A percentile compares a stretch with the other conserved stretches of the same genome.
Evolutionary conservation across 2,797 vertebrate species (phyloP).

Genomic region (Peromyscus melanophrys): DNA sequence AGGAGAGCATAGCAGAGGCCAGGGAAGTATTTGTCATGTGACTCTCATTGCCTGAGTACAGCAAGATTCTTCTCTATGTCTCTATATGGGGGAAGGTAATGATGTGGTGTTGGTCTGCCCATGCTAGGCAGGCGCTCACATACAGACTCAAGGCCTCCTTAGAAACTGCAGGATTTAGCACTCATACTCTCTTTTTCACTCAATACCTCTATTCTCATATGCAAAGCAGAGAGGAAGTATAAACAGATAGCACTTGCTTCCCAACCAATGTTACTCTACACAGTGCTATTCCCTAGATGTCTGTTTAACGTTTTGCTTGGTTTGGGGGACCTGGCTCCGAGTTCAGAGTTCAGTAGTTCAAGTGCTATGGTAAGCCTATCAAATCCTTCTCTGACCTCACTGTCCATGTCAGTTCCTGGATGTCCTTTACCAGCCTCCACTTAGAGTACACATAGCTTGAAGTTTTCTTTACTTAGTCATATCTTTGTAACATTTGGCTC

Average conservation of each 20-base stretch:
- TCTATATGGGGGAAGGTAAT: background rate
- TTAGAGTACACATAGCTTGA: background rate
- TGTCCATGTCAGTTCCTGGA: background rate
- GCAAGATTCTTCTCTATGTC: background rate
- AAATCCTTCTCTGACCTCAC: background rate
- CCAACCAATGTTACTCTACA: background rate
- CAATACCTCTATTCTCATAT: background rate
- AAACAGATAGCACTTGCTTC: background rate
- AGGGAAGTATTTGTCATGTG: background rate
- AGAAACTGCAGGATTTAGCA: background rate
- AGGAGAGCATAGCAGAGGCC: background rate
- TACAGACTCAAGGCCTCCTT: background rate
- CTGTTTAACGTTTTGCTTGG: background rate
- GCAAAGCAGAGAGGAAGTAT: background rate
- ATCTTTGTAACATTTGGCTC: background rate
- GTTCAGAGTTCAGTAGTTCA: background rate
- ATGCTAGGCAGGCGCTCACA: background rate
- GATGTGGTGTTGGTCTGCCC: background rate
- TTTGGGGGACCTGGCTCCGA: background rate
- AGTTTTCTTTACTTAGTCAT: background rate
- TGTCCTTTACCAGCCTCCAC: background rate
- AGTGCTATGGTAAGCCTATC: too few species aligned
- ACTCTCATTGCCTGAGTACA: accelerated
- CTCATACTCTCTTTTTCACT: background rate
- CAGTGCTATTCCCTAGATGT: background rate